phyloP scores from a whole-genome alignment of 1,140 invertebrate genomes.

The Leptestheria dahalacensis region DNA sequence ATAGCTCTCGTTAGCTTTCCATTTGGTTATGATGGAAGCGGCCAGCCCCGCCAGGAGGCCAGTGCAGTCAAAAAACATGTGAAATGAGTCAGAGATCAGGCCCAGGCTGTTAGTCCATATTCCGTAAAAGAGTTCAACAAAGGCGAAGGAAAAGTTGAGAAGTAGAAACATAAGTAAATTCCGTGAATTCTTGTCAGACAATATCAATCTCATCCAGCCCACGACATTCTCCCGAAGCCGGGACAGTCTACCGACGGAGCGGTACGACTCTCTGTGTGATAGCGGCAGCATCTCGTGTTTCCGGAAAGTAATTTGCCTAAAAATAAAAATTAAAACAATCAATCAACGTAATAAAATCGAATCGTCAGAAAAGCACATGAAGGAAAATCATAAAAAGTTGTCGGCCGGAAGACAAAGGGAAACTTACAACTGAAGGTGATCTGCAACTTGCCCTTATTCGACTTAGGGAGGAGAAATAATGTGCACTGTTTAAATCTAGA shows the following conservation, averaged over 20 bases:
- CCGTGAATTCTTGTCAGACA: constrained; percentile 79
- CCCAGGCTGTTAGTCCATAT: constrained; percentile 90
- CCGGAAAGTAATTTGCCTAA: constrained; percentile 3
- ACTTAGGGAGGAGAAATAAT: too few species aligned
- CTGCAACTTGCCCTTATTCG: too few species aligned
- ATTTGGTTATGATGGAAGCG: constrained; percentile 80
- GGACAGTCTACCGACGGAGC: constrained; percentile 39
- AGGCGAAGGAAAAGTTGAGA: constrained; percentile 87
- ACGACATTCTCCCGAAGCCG: constrained; percentile 48
- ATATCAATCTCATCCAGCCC: constrained; percentile 70
- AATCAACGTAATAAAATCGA: too few species aligned
- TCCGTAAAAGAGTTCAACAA: constrained; percentile 90
- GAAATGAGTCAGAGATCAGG: constrained; percentile 94
- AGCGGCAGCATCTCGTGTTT: constrained; percentile 51
- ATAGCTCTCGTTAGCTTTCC: constrained; percentile 84
- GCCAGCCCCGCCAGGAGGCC: constrained; percentile 82
- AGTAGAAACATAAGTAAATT: constrained; percentile 90
- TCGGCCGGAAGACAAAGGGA: too few species aligned
- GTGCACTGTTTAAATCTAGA: too few species aligned
- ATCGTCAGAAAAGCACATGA: too few species aligned
- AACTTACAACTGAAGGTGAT: too few species aligned
- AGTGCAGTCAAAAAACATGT: constrained; percentile 99
- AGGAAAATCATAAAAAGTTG: too few species aligned
- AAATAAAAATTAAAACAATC: not conserved
- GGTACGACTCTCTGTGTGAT: constrained; percentile 51